Evolutionary conservation across 2,797 vertebrate genomes (phyloP), one percentile per base, ranked within the genome.

Genomic region (Triplophysa bombifrons): DNA sequence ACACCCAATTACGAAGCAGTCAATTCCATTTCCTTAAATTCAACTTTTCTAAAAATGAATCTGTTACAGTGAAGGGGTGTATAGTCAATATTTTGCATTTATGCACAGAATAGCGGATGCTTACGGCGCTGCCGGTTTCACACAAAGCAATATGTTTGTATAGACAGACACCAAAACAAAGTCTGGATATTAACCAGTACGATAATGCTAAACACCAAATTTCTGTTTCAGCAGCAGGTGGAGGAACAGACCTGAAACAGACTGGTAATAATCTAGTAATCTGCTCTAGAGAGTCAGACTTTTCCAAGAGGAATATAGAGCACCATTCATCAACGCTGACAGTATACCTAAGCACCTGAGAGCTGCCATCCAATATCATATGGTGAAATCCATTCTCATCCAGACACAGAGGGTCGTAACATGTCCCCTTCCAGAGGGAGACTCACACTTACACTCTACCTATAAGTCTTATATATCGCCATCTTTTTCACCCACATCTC

Each of bases 301-400:
- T 56, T 74, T 79, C 60, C 76, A 71, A 72, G 50, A 75, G 73
- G 20, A 70, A 80, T 72, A 56, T 53, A 70, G 3, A 8, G 50
- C 20, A 51, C 71, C 81, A 80, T 83, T 83, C 72, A 83, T 83
- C 76, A 83, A 70, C 27, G 51, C 76, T 70, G 81, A 83, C 76
- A 82, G 65, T 71, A 64, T 74, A 79, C 50, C 81, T 79, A 68
- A 82, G 30, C 71, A 78, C 76, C 76, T 65, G 76, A 82, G 58
- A 75, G 58, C 66, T 65, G 51, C 56, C 76, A 78, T 50, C 65
- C 50, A 60, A 25, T 68, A 79, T 74, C 72, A 74, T 20, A 69
- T 74, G 25, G 76, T 44, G 75, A 67, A 60, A 82, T 74, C 53
- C 64, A 78, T 73, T 53, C 63, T 68, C 70, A 82, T 72, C 20